Base-by-base conservation (phyloP, 1,140 invertebrate species). In the Ctenoplectra terminalis region DNA sequence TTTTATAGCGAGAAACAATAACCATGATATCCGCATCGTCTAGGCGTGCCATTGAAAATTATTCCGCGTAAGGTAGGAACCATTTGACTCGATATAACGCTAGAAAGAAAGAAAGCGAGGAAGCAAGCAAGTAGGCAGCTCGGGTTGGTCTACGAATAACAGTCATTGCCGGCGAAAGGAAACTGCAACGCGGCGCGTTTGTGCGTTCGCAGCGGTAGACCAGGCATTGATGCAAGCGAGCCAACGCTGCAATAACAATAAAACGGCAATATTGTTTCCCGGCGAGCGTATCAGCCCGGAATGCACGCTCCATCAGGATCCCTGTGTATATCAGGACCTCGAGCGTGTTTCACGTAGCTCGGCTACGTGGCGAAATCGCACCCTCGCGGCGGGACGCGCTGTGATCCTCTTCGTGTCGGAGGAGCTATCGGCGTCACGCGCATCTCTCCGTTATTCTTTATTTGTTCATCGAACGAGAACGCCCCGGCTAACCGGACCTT, bases 181-280 rank as follows among this genome's bases (percentile, higher is more conserved):
- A 54, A n/a, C 54, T 61, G 58, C 26, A 15, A n/a, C 29, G 54
- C 26, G 50, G n/a, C 50, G 56, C 74, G 64, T 82, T 83, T 78
- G 54, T 61, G 63, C 70, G 74, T 64, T 84, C 67, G 64, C 46
- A 26, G 8, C 63, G 29, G 58, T 17, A 17, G 58, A 34, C 58
- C 66, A 31, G 34, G 71, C 75, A 56, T 58, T 61, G 66, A 73
- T 50, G 63, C 34, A 11, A 43, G 63, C 74, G 67, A 54, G 76
- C 69, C 73, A 56, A 63, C 46, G 46, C n/a, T 61, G 85, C 69
- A 87, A 85, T 88, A 88, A 88, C 83, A 77, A 52, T 85, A 82
- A 85, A 87, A 85, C 67, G 64, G 81, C 78, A 82, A 86, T 87
- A 87, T 86, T 87, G 79, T 88, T 88, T 83, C 74, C 69, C 52